phyloP scores from a whole-genome alignment of 2,113 vertebrate genomes.

The Gadus chalcogrammus region DNA sequence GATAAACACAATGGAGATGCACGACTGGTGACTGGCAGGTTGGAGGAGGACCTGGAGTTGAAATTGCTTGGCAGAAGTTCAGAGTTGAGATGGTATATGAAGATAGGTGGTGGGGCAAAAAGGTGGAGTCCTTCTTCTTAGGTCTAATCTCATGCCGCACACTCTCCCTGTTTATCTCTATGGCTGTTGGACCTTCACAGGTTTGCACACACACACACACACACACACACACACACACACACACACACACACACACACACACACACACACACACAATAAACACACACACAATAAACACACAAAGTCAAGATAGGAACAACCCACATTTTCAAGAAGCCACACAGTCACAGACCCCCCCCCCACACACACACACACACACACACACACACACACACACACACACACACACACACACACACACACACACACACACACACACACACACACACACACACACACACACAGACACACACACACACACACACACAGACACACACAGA shows the following conservation, averaged over 20 bases:
- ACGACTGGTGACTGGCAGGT: background rate
- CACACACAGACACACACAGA: conserved; percentile 18
- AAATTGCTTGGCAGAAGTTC: background rate
- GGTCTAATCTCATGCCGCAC: background rate
- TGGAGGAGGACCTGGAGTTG: background rate
- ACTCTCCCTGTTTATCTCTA: background rate
- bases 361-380: conserved; percentile 15
- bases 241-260: conserved; percentile 29
- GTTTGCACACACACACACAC: background rate
- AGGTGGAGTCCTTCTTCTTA: background rate
- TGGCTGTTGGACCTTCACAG: background rate
- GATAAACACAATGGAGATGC: too few relatives aligned
- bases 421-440: conserved; percentile 33
- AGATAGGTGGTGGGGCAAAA: background rate
- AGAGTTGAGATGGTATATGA: background rate
- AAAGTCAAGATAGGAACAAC: too few relatives aligned
- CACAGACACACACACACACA: conserved; percentile 28
- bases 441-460: conserved; percentile 11
- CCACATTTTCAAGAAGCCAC: too few relatives aligned
- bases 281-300: too few relatives aligned
- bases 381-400: conserved; percentile 3
- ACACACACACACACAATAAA: conserved; percentile 25
- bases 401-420: conserved; percentile 26
- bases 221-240: conserved; percentile 5
- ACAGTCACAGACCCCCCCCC: too few relatives aligned